Percentiles rank a stretch among this genome's conserved stretches.
phyloP scores from a whole-genome alignment of 2,113 vertebrate species.

The Colossoma macropomum region DNA sequence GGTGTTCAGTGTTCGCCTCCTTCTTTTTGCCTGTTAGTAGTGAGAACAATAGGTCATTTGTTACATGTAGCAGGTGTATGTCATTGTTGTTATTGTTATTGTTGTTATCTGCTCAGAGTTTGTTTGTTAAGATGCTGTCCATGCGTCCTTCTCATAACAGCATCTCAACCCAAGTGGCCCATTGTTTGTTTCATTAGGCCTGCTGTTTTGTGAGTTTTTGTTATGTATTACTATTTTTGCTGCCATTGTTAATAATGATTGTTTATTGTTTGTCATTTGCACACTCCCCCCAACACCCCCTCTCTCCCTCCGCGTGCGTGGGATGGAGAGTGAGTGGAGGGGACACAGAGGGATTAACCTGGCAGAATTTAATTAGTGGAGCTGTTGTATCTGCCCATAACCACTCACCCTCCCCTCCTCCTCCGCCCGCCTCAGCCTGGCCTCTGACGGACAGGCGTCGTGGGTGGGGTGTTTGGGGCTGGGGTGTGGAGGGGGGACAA shows the following conservation, averaged over 20 bases:
- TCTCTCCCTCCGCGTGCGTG: constrained; percentile 49
- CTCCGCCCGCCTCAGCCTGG: constrained; percentile 60
- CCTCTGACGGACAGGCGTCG: constrained; percentile 64
- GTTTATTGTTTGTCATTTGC: constrained; percentile 68
- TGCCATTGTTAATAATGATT: constrained; percentile 52
- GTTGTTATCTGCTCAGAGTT: constrained; percentile 24
- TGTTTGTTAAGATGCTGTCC: constrained; percentile 41
- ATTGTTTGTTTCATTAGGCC: constrained; percentile 52
- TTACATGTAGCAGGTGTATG: constrained; percentile 41
- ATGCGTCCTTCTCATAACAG: constrained; percentile 33
- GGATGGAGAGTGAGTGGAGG: constrained; percentile 73
- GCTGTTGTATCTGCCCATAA: constrained; percentile 85
- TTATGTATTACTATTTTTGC: constrained; percentile 14
- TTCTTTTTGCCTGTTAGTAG: neutral
- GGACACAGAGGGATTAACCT: constrained; percentile 90
- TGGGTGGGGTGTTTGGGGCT: constrained; percentile 39
- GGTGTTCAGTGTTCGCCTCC: neutral
- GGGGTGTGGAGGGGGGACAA: neutral
- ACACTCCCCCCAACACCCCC: constrained; percentile 35
- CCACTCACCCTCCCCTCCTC: constrained; percentile 87
- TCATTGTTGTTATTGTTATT: constrained; percentile 28
- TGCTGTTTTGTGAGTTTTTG: constrained; percentile 47
- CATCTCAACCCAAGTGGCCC: constrained; percentile 26
- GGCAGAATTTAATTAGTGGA: constrained; percentile 95
- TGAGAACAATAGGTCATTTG: constrained; percentile 32